These are phyloP conservation scores for Neopelma chrysocephalum DNA, from an alignment of 2,797 vertebrate genomes.

Conservation along the genomic window DNA sequence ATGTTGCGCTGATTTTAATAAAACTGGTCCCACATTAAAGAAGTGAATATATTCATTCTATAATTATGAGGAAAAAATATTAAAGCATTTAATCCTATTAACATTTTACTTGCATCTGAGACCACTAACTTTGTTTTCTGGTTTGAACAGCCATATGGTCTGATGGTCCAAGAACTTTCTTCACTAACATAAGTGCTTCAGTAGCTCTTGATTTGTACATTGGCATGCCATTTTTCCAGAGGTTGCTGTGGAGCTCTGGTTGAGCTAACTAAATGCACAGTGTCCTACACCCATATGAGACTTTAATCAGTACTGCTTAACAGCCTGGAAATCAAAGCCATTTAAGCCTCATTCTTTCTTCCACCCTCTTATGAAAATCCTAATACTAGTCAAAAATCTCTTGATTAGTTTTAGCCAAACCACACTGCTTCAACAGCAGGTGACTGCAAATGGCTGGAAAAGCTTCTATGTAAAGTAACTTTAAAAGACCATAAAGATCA, in stretches of 20 bases:
- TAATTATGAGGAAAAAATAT: neutral
- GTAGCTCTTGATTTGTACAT: neutral
- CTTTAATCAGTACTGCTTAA: slow-evolving; percentile 38
- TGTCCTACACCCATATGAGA: neutral
- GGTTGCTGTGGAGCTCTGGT: neutral
- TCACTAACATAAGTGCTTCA: neutral
- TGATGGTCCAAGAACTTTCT: slow-evolving; percentile 6
- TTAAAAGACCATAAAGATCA: neutral
- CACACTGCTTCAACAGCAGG: slow-evolving; percentile 13
- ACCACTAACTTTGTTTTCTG: slow-evolving; percentile 19
- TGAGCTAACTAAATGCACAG: neutral
- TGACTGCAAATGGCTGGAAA: neutral
- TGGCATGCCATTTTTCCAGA: neutral
- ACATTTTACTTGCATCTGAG: slow-evolving; percentile 17
- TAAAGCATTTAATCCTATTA: slow-evolving; percentile 32
- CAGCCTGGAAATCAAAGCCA: slow-evolving; percentile 26
- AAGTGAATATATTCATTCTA: neutral
- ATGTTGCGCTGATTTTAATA: neutral
- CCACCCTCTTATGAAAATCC: neutral
- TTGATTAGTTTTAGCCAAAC: slow-evolving; percentile 29
- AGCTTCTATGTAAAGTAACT: neutral
- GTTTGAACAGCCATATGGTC: neutral
- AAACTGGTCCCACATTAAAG: slow-evolving; percentile 48
- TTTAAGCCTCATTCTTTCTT: slow-evolving; percentile 13
- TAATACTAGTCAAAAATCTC: slow-evolving; percentile 27